Evolutionary conservation across 2,888 invertebrate species (phyloP), one percentile per base, ranked within the genome.

Genomic region (Lumbricus terrestris): DNA sequence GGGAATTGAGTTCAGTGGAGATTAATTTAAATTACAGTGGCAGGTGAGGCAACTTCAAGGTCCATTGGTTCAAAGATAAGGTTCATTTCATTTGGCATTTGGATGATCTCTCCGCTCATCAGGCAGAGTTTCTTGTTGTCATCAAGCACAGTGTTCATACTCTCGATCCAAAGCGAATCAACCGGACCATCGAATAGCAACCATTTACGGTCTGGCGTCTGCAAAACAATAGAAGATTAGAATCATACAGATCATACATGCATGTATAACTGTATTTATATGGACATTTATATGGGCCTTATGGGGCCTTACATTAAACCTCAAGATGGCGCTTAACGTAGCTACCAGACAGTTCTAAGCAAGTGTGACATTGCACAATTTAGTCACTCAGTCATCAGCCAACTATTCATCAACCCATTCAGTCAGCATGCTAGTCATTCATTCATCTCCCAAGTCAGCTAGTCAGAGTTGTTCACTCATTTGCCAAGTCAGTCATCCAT

Each of bases 91-190:
- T 96, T 96, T 0, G 98, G 97, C 97, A 99, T 97, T 96, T 97
- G 95, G 93, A 99, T 98, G 91, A 98, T 98, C 96, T 99, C 98
- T 3, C 99, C 99, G 89, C 98, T 98, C 98, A 98, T 98, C 90
- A 99, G 96, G 93, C 98, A 98, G 37, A 95, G 93, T 91, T 95
- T 95, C 93, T 95, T 95, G 93, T 95, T 95, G 93, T 95, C 95
- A 90, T 95, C 95, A 89, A 95, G 92, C 90, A 95, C 95, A 38
- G 95, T 95, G 93, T 95, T 95, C 95, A 95, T 95, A 94, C 95
- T 95, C 92, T 95, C 95, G 92, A 95, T 95, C 95, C 95, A 95
- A 91, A 95, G 94, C 90, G 95, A 95, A 91, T 95, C 95, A 15
- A 95, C 95, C 20, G 95, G 95, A 18, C 95, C 95, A 90, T 95